Conservation (phyloP, 1,140 invertebrate genomes). For the Harpegnathos saltator region DNA sequence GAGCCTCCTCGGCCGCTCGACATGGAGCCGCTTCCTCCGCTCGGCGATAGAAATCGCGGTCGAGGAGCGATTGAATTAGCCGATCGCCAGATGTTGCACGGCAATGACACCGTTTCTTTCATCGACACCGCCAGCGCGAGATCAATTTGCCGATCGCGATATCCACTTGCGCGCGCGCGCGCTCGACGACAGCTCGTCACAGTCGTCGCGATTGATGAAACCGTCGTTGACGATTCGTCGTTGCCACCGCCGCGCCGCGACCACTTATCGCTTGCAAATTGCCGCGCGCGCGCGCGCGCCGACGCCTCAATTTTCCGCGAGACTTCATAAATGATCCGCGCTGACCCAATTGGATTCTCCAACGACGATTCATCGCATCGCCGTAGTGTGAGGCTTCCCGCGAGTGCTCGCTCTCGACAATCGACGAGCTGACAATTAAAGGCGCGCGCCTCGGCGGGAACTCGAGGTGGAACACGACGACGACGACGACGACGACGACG, state of each 20-base stretch:
- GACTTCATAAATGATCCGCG: slow-evolving; percentile 18
- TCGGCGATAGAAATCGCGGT: slow-evolving; percentile 39
- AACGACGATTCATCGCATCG: not conserved
- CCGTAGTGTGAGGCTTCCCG: not conserved
- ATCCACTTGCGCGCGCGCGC: not conserved
- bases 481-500: not conserved
- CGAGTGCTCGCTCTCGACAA: slow-evolving; percentile 17
- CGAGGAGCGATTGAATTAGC: slow-evolving; percentile 42
- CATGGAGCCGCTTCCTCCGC: slow-evolving; percentile 8
- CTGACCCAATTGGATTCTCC: not conserved
- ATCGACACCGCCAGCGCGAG: slow-evolving; percentile 6
- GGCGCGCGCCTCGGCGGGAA: too few relatives aligned
- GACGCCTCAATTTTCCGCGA: slow-evolving; percentile 26
- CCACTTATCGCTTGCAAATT: slow-evolving; percentile 28
- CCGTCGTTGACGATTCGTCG: not conserved
- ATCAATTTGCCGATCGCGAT: slow-evolving; percentile 42
- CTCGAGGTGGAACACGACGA: not conserved
- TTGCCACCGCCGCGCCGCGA: not conserved
- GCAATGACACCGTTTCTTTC: slow-evolving; percentile 28
- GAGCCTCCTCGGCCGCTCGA: not conserved
- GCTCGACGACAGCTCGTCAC: slow-evolving; percentile 6
- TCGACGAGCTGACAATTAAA: slow-evolving; percentile 34
- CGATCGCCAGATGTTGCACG: slow-evolving; percentile 36
- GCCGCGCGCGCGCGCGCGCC: not conserved
- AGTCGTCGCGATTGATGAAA: slow-evolving; percentile 6